These are phyloP conservation scores for Burhinus oedicnemus DNA, from an alignment of 2,113 vertebrate genomes.

Conservation along the genomic window DNA sequence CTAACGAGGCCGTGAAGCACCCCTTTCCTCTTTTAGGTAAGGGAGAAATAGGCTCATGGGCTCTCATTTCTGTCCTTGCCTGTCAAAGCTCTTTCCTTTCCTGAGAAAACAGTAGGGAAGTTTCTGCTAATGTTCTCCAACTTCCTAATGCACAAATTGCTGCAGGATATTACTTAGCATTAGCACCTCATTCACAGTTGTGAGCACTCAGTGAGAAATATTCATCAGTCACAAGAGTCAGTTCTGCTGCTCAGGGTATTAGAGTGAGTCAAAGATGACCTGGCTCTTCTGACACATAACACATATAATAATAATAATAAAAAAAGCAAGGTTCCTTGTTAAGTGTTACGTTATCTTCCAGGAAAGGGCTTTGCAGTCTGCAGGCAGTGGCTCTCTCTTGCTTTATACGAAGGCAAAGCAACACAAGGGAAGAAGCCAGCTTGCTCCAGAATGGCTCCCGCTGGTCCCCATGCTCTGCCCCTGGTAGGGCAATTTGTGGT, in stretches of 20 bases:
- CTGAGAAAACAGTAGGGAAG: neutral
- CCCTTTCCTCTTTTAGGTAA: neutral
- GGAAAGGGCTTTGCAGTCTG: neutral
- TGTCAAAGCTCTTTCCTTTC: neutral
- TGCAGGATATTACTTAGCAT: neutral
- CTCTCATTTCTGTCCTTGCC: neutral
- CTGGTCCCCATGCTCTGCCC: neutral
- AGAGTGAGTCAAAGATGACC: neutral
- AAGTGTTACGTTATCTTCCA: neutral
- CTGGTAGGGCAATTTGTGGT: neutral
- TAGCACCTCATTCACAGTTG: neutral
- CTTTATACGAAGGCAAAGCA: neutral
- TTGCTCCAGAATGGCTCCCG: fast-evolving
- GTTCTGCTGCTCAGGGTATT: neutral
- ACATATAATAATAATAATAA: neutral
- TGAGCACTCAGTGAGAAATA: neutral
- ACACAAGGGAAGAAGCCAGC: neutral
- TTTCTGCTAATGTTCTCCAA: neutral
- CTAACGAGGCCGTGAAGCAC: neutral
- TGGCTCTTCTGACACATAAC: neutral
- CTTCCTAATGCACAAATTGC: neutral
- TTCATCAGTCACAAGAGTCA: neutral
- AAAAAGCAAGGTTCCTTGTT: neutral
- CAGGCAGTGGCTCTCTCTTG: neutral
- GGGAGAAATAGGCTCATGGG: neutral